Evolutionary conservation across 37 sponge, comb jelly and placozoan species (phyloP), one percentile per base, ranked within the genome.

Genomic region (Hexactinellida sp.): DNA sequence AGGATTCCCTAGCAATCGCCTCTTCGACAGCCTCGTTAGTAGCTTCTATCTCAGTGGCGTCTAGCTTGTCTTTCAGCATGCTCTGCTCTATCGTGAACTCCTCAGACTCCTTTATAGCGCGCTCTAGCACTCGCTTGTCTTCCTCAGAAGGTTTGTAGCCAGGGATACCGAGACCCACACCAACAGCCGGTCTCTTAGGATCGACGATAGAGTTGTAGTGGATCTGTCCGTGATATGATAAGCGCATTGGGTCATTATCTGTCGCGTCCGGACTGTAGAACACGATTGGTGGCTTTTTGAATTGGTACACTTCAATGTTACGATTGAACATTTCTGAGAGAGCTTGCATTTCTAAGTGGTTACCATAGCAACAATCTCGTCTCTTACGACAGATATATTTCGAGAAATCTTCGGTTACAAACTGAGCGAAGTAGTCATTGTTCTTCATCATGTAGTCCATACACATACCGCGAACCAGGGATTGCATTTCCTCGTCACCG

Each of bases 361-460:
- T 97, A n/a, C 97, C 97, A 90, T 90, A 90, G 88, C 94, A 94
- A 19, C 86, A 82, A 76, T 94, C 97, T 30, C 38, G 36, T 10
- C 97, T 38, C 89, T 97, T 97, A 32, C 97, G 83, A 84, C 90
- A 94, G 84, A 97, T 55, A 82, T 97, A 97, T 21, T 87, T 84
- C 36, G 92, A 87, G 85, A 94, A 94, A 37, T 94, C 94, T 82
- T 97, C 97, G 5, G 97, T 94, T 19, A 97, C 87, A 82, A 88
- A 97, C 88, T 97, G 94, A 10, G 95, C 91, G 88, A 97, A 97
- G 88, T 93, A 94, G 88, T 97, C 97, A 13, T 86, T 83, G 54
- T 97, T 97, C 91, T 97, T 94, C 88, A 94, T 28, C 94, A 97
- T 97, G 88, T 97, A 97, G 76, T 97, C 97, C 93, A 97, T 90